Evolutionary conservation across 2,888 invertebrate species (phyloP).

Genomic region (Xylocampa areola): DNA sequence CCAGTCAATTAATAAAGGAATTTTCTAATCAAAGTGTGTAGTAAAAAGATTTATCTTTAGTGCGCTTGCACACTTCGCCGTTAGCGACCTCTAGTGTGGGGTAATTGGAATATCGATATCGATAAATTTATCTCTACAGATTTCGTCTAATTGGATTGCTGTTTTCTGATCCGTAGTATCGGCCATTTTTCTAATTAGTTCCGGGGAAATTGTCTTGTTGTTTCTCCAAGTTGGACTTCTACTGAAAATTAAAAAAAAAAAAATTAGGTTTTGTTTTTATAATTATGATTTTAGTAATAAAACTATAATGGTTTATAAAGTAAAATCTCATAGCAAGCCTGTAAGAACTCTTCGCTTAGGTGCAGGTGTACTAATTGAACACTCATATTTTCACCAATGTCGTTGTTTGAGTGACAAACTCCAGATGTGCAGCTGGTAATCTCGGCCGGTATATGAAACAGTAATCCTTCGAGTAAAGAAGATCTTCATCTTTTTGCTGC

Average conservation of each 20-base stretch:
- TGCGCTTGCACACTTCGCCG: slow-evolving; percentile 64
- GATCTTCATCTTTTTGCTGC: too few relatives aligned
- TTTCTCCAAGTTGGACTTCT: background rate
- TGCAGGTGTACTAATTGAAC: too few relatives aligned
- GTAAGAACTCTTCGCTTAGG: too few relatives aligned
- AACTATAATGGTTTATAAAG: too few relatives aligned
- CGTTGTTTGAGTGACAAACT: too few relatives aligned
- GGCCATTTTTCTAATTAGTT: slow-evolving; percentile 43
- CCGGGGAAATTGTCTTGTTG: background rate
- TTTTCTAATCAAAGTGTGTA: slow-evolving; percentile 85
- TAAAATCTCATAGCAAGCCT: too few relatives aligned
- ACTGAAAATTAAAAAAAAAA: slow-evolving; percentile 23
- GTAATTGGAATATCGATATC: slow-evolving; percentile 76
- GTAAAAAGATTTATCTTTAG: slow-evolving; percentile 87
- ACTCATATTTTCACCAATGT: too few relatives aligned
- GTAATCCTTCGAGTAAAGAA: too few relatives aligned
- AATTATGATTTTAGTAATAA: too few relatives aligned
- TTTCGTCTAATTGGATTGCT: slow-evolving; percentile 56
- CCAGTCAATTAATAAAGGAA: slow-evolving; percentile 84
- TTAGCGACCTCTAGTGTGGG: slow-evolving; percentile 70
- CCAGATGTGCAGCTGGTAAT: too few relatives aligned
- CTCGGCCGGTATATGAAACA: too few relatives aligned
- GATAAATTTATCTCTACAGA: slow-evolving; percentile 52
- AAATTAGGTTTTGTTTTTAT: background rate
- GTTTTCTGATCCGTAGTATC: slow-evolving; percentile 25